Percentiles rank a stretch among this genome's conserved stretches.
phyloP scores from a whole-genome alignment of 1,140 invertebrate genomes.

The Drosophila micromelanica region DNA sequence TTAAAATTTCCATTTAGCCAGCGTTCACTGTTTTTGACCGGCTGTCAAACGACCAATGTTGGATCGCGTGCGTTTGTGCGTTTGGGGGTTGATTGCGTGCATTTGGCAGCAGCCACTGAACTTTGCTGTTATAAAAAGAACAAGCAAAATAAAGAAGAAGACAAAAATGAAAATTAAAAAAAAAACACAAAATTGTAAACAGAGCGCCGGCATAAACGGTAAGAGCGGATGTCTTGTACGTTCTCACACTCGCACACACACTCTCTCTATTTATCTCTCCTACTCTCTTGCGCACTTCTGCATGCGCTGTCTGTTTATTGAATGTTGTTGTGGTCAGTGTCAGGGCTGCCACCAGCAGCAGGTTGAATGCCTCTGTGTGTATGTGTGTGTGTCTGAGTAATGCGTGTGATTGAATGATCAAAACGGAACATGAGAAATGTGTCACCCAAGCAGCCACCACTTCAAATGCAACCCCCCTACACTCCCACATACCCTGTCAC shows the following conservation, averaged over 20 bases:
- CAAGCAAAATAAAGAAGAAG: conserved; percentile 21
- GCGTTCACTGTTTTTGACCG: conserved; percentile 19
- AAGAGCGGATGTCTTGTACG: conserved; percentile 47
- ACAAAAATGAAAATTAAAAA: conserved; percentile 14
- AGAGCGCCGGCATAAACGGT: conserved; percentile 59
- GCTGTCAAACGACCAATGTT: conserved; percentile 29
- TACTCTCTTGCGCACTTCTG: background rate
- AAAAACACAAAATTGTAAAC: conserved; percentile 66
- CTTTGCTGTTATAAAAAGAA: conserved; percentile 41
- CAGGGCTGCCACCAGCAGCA: conserved; percentile 65
- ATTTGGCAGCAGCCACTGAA: conserved; percentile 45
- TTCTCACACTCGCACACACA: conserved; percentile 9
- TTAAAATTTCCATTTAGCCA: background rate
- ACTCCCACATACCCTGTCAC: background rate
- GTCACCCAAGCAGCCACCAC: conserved; percentile 47
- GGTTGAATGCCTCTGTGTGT: conserved; percentile 33
- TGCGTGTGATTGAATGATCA: conserved; percentile 61
- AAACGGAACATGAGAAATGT: conserved; percentile 51
- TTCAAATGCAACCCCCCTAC: conserved; percentile 8
- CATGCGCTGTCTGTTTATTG: conserved; percentile 23
- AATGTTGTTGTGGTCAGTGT: conserved; percentile 78
- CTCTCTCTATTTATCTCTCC: background rate
- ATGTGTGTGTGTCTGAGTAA: conserved; percentile 39
- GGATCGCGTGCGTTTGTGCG: conserved; percentile 4
- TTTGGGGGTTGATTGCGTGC: conserved; percentile 47